Percentiles rank a stretch among this genome's conserved stretches.
These are phyloP conservation scores for Callopanchax toddi DNA, from an alignment of 2,113 vertebrate genomes.

Conservation along the genomic window DNA sequence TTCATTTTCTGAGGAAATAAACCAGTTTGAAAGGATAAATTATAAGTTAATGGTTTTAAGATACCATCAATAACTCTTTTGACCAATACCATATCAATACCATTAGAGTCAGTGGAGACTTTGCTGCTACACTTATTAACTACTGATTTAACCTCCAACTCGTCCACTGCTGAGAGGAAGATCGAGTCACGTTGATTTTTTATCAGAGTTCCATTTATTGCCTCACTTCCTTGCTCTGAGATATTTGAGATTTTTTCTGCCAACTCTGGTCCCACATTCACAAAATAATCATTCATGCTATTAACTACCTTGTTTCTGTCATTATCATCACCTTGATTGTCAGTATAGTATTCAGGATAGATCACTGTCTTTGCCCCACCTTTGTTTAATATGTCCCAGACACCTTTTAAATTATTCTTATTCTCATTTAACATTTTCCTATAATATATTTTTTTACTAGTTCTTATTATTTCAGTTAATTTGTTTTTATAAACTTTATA, in stretches of 20 bases:
- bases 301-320: no score
- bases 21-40: no score
- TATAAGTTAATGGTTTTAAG: no score
- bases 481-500: background rate
- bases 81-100: background rate
- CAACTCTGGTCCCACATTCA: no score
- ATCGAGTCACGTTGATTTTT: background rate
- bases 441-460: background rate
- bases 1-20: no score
- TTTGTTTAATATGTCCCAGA: background rate
- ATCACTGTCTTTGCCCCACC: background rate
- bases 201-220: no score
- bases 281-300: no score
- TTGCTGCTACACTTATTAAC: background rate
- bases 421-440: background rate
- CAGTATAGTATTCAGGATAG: background rate
- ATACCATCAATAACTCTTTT: no score
- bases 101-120: background rate
- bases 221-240: no score
- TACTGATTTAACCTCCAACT: background rate
- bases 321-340: background rate
- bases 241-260: no score
- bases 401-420: background rate
- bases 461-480: background rate
- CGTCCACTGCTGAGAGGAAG: background rate